Base-by-base conservation (phyloP, 2,113 vertebrate genomes). In the Dromaius novaehollandiae region DNA sequence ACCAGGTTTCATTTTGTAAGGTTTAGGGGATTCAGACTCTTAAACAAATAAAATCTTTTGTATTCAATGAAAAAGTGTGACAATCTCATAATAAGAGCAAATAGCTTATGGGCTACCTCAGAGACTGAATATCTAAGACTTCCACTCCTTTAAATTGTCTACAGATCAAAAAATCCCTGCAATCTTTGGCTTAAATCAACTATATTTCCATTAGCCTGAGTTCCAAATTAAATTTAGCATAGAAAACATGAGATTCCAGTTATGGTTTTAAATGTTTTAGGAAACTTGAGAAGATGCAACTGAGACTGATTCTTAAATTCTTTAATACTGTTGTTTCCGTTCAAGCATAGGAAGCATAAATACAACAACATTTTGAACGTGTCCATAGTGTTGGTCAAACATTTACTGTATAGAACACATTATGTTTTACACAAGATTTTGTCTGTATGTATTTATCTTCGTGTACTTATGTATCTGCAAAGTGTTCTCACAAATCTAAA, bases 1-100 rank as follows among this genome's bases (percentile, higher is more conserved):
- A 91, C 70, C 6, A 82, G 26, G 14, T 55, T 87, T 77, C 44
- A 61, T 93, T 93, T 65, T 82, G 66, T 85, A 89, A 85, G 65
- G 12, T 61, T 44, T 73, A 75, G 34, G 6, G 74, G 34, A 42
- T 15, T 80, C 8, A 66, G 56, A 74, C 86, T 74, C 6, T 81
- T 91, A 85, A 89, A 51, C 5, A 63, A 81, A 76, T 73, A 68
- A 69, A 89, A 73, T 82, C 2, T 10, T 78, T 84, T 92, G 3
- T 11, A 94, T 22, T 69, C 86, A 69, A 79, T 65, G 48, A 95
- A 42, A 42, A 90, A 24, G 15, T 7, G 7, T 63, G 42, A 64
- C 61, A 84, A 86, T 46, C 75, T 68, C 21, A 13, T 48, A 74
- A 58, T 4, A 89, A 55, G 18, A 84, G 28, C 28, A 85, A 91